Conservation (phyloP, 2,113 vertebrate genomes). For the Aspidoscelis tigris region DNA sequence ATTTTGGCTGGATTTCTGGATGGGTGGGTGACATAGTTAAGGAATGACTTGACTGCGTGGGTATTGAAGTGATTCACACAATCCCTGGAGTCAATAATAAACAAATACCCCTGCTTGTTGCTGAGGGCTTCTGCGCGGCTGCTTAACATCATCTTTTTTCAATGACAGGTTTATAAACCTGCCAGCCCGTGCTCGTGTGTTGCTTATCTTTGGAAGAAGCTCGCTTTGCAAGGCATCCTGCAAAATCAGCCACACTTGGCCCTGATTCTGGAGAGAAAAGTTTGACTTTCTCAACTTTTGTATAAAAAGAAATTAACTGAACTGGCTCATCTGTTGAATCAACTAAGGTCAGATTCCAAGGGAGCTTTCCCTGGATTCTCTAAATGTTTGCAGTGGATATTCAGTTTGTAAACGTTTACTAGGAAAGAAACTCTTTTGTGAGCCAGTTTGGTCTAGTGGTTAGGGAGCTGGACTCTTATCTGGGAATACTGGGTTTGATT, state of each 20-base stretch:
- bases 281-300: background rate
- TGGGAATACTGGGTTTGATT: too few species aligned
- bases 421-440: too few species aligned
- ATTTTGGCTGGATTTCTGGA: background rate
- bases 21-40: background rate
- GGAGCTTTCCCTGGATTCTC: background rate
- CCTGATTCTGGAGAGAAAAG: background rate
- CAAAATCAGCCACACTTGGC: conserved; percentile 21
- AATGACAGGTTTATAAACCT: background rate
- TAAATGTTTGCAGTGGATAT: background rate
- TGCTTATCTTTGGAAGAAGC: fast-evolving
- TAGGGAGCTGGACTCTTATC: too few species aligned
- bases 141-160: background rate
- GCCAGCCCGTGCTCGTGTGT: background rate
- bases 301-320: background rate
- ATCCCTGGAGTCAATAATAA: fast-evolving
- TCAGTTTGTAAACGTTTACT: background rate
- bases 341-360: background rate
- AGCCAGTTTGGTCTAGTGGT: too few species aligned
- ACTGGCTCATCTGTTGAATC: background rate
- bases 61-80: background rate
- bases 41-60: background rate
- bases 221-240: background rate
- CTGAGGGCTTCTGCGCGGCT: background rate
- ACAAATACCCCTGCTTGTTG: fast-evolving